A percentile compares a stretch with the other conserved stretches of the same genome.
phyloP scores from a whole-genome alignment of 2,888 invertebrate species.

The Tinea trinotella region DNA sequence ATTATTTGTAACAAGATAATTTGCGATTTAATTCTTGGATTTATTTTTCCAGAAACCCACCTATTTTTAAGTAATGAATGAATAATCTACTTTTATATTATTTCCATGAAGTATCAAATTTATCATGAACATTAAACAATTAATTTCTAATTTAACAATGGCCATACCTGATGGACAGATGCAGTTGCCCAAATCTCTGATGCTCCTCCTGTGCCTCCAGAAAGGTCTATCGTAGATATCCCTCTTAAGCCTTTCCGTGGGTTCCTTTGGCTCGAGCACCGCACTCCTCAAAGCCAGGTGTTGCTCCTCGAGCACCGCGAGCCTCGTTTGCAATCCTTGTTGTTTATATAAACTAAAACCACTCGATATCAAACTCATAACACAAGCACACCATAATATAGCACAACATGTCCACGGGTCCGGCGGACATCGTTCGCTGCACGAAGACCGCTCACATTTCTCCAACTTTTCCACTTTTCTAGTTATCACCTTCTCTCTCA shows the following conservation, averaged over 20 bases:
- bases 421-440: constrained; percentile 48
- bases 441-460: constrained; percentile 33
- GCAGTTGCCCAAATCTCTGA: constrained; percentile 76
- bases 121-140: too few species aligned
- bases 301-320: constrained; percentile 70
- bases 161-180: constrained; percentile 79
- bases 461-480: not conserved
- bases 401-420: constrained; percentile 62
- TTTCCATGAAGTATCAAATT: too few species aligned
- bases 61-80: too few species aligned
- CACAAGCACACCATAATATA: constrained; percentile 76
- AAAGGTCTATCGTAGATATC: constrained; percentile 59
- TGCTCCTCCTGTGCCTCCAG: constrained; percentile 56
- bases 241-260: constrained; percentile 68
- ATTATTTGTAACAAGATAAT: too few species aligned
- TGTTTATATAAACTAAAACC: constrained; percentile 74
- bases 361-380: constrained; percentile 74
- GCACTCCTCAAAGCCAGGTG: constrained; percentile 66
- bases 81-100: too few species aligned
- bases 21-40: too few species aligned
- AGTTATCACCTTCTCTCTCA: constrained; percentile 10
- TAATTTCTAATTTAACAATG: too few species aligned
- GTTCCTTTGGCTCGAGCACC: constrained; percentile 64
- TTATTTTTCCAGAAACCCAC: too few species aligned
- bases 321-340: constrained; percentile 63